Evolutionary conservation across 2,113 vertebrate species (phyloP).

Genomic region (Callospermophilus lateralis): DNA sequence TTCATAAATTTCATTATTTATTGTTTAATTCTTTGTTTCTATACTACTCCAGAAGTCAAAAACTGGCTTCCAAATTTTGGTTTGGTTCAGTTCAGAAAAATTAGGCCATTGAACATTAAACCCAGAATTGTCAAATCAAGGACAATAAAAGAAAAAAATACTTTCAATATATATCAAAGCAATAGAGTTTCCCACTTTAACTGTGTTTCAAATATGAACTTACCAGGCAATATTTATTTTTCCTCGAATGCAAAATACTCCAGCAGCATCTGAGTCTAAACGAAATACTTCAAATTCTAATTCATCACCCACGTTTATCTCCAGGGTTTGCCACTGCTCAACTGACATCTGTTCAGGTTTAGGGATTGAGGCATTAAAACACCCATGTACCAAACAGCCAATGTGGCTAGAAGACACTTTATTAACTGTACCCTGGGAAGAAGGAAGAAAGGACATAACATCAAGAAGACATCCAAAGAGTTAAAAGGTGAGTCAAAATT

Average conservation of each 20-base stretch:
- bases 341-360: conserved; percentile 91
- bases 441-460: background rate
- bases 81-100: conserved; percentile 43
- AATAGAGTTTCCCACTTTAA: background rate
- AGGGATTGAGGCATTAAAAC: conserved; percentile 97
- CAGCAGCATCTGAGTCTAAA: conserved; percentile 94
- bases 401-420: conserved; percentile 95
- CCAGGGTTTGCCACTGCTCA: conserved; percentile 91
- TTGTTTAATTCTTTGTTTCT: background rate
- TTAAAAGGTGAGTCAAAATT: background rate
- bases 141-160: background rate
- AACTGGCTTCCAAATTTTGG: conserved; percentile 16
- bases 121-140: background rate
- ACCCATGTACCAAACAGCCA: conserved; percentile 97
- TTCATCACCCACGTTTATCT: conserved; percentile 90
- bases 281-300: conserved; percentile 94
- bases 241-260: conserved; percentile 96
- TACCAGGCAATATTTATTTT: conserved; percentile 90
- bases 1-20: no score
- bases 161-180: background rate
- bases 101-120: background rate
- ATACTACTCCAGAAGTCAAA: background rate
- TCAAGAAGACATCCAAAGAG: background rate
- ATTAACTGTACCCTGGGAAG: conserved; percentile 94
- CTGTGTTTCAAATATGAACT: conserved; percentile 50